Evolutionary conservation across 2,113 vertebrate genomes (phyloP).

Genomic region (Thunnus thynnus): DNA sequence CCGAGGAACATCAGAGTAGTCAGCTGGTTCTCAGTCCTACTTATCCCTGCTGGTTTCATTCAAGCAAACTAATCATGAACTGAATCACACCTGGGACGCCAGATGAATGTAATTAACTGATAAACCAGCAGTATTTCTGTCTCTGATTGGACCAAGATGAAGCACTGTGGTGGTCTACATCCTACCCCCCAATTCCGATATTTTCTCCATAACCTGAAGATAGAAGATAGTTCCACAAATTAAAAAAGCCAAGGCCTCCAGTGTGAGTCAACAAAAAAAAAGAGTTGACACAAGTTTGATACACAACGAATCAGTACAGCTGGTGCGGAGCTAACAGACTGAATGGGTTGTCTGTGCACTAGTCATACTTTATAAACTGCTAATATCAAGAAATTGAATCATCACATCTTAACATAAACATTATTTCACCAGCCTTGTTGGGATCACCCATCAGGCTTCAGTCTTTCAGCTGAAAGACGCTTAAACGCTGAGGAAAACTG

Average conservation of each 20-base stretch:
- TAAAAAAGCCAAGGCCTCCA: not conserved
- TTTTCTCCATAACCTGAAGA: not conserved
- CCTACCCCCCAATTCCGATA: not conserved
- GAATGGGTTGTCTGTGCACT: not conserved
- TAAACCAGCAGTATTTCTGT: slow-evolving; percentile 18
- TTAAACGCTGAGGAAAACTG: too few species aligned
- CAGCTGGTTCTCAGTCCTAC: not conserved
- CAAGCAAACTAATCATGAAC: slow-evolving; percentile 15
- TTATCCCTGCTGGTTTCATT: slow-evolving; percentile 20
- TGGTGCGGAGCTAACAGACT: not conserved
- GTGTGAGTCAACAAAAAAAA: not conserved
- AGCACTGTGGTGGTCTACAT: not conserved
- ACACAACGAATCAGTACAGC: not conserved
- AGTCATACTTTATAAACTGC: not conserved
- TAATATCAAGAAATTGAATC: not conserved
- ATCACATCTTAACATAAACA: not conserved
- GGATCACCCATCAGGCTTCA: too few species aligned
- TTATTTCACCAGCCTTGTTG: not conserved
- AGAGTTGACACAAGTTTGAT: too few species aligned
- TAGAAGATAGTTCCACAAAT: not conserved
- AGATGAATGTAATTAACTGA: slow-evolving; percentile 37
- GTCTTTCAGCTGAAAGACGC: too few species aligned
- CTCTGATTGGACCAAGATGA: slow-evolving; percentile 8
- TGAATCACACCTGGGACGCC: not conserved
- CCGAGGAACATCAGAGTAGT: not conserved